A percentile compares a stretch with the other conserved stretches of the same genome.
Evolutionary conservation across 2,113 vertebrate genomes (phyloP).

Genomic region (Tragelaphus buxtoni): DNA sequence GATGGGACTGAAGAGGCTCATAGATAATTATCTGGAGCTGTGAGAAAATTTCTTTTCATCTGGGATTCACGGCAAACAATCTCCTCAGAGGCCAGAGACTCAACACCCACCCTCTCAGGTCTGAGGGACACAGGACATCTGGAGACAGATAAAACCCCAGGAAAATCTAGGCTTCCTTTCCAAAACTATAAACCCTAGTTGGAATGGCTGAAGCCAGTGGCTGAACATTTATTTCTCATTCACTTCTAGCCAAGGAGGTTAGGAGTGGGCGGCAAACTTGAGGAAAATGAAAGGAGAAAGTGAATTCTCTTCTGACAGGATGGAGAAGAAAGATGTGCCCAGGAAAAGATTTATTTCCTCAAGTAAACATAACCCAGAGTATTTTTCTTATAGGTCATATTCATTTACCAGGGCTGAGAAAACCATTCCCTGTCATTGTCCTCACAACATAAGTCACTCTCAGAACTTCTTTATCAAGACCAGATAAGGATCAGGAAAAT

Average conservation of each 20-base stretch:
- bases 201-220: rapidly evolving
- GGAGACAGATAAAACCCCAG: too few species aligned
- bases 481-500: slow-evolving; percentile 15
- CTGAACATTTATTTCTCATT: neutral
- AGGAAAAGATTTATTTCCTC: neutral
- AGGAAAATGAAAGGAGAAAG: neutral
- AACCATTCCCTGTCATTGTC: neutral
- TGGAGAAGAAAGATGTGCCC: neutral
- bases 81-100: neutral
- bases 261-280: neutral
- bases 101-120: rapidly evolving
- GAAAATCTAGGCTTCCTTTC: neutral
- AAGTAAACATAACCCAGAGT: neutral
- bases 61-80: neutral
- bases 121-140: neutral
- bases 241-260: neutral
- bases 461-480: neutral
- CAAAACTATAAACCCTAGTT: neutral
- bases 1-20: too few species aligned
- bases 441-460: neutral
- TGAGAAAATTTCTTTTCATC: neutral
- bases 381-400: neutral
- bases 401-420: neutral
- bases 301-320: neutral
- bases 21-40: neutral